These are phyloP conservation scores for Aphodius granarius DNA, from an alignment of 2,888 invertebrate genomes.

Conservation along the genomic window DNA sequence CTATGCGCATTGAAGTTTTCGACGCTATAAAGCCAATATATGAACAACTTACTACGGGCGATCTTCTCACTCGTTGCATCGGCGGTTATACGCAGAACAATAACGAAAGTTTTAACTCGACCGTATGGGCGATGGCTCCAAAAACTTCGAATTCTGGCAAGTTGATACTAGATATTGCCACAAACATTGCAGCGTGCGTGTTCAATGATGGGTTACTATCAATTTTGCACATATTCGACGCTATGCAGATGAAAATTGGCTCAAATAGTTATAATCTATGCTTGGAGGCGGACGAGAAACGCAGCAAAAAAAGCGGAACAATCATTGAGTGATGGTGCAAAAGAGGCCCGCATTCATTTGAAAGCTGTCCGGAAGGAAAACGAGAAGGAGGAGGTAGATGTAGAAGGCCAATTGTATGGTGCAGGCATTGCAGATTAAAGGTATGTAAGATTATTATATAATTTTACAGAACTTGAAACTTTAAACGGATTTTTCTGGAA, in stretches of 20 bases:
- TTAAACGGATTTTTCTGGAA: not conserved
- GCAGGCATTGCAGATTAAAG: conserved; percentile 23
- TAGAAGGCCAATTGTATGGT: conserved; percentile 22
- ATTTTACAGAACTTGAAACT: conserved; percentile 3
- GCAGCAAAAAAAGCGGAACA: conserved; percentile 6
- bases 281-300: conserved; percentile 5
- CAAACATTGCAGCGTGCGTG: not conserved
- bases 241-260: not conserved
- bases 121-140: conserved; percentile 13
- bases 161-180: not conserved
- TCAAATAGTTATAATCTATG: conserved; percentile 5
- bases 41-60: conserved; percentile 8
- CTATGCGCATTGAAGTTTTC: conserved; percentile 16
- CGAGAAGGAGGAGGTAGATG: not conserved
- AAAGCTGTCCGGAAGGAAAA: conserved; percentile 11
- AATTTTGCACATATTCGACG: not conserved
- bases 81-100: conserved; percentile 4
- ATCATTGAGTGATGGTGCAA: conserved; percentile 19
- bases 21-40: conserved; percentile 25
- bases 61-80: conserved; percentile 7
- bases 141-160: conserved; percentile 4
- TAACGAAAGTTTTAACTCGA: conserved; percentile 10
- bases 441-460: conserved; percentile 11
- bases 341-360: not conserved
- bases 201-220: not conserved